These are phyloP conservation scores for Taenioides sp. DNA, from an alignment of 2,797 vertebrate species.

Conservation along the genomic window DNA sequence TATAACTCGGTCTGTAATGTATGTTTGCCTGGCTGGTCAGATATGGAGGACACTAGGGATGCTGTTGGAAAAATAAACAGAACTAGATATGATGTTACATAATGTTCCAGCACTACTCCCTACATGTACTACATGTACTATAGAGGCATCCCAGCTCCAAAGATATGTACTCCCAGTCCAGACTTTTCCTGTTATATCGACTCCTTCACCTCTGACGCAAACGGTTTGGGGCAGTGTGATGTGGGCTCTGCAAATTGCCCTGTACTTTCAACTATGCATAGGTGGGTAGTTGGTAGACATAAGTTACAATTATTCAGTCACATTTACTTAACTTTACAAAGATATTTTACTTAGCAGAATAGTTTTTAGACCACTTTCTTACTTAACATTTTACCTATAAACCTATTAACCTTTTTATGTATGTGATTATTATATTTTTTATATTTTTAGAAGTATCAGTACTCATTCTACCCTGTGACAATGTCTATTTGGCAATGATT, in stretches of 20 bases:
- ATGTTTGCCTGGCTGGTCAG: conserved; percentile 3
- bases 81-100: conserved; percentile 39
- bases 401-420: too few species aligned
- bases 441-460: background rate
- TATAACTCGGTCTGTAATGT: background rate
- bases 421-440: too few species aligned
- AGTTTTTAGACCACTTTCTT: too few species aligned
- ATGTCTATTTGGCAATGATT: too few species aligned
- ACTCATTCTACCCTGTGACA: background rate
- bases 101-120: conserved; percentile 49
- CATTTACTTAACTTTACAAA: too few species aligned
- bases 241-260: background rate
- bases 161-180: conserved; percentile 23
- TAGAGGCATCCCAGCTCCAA: conserved; percentile 32
- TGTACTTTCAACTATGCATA: too few species aligned
- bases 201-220: conserved; percentile 3
- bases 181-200: conserved; percentile 25
- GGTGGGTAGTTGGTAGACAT: too few species aligned
- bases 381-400: too few species aligned
- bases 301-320: too few species aligned
- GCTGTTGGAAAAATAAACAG: conserved; percentile 19
- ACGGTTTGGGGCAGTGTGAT: background rate
- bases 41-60: conserved; percentile 11
- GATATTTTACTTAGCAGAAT: too few species aligned
- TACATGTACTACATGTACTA: conserved; percentile 5